Conservation (phyloP, 2,113 vertebrate genomes). For the Siniperca chuatsi region DNA sequence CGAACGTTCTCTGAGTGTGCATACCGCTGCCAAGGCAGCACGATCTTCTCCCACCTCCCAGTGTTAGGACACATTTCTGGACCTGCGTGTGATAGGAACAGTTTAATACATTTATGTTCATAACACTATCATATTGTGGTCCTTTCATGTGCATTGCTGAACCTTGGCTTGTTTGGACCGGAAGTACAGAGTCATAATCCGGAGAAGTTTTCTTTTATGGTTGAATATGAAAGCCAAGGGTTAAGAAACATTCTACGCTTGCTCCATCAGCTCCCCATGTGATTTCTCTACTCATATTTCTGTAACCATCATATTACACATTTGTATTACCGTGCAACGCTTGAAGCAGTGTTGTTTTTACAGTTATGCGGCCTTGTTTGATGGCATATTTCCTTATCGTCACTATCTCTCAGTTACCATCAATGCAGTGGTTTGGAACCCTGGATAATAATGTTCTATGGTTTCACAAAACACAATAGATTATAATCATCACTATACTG, state of each 20-base stretch:
- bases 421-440: not conserved
- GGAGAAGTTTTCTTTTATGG: not conserved
- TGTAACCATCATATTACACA: not conserved
- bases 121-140: not conserved
- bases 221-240: not conserved
- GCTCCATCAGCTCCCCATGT: not conserved
- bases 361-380: not conserved
- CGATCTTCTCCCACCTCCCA: not conserved
- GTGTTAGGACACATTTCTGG: not conserved
- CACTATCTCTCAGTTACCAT: not conserved
- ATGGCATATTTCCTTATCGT: not conserved
- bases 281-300: not conserved
- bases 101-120: no score
- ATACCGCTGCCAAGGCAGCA: not conserved
- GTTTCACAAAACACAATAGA: not conserved
- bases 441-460: not conserved
- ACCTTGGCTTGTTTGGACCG: not conserved
- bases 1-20: not conserved
- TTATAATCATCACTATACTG: not conserved
- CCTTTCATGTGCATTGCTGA: not conserved
- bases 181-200: conserved; percentile 3
- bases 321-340: not conserved
- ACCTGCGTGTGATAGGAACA: not conserved
- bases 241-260: not conserved
- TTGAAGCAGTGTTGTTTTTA: not conserved